Evolutionary conservation across 2,113 vertebrate species (phyloP).

Genomic region (Enhydra lutris): DNA sequence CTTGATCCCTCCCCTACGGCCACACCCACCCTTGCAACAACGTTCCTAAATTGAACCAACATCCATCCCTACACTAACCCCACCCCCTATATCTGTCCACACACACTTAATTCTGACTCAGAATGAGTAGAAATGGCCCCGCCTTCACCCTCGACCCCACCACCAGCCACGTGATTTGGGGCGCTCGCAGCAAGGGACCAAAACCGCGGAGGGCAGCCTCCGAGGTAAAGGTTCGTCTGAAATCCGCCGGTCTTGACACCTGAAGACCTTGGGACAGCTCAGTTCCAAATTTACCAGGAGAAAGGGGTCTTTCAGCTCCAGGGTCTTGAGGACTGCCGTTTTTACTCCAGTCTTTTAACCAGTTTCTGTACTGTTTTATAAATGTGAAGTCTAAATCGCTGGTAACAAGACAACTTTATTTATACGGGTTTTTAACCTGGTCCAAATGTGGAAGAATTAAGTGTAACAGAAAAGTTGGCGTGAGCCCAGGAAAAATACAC

Average conservation of each 20-base stretch:
- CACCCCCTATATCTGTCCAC: neutral
- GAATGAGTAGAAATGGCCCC: neutral
- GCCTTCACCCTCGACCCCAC: neutral
- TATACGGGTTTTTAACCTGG: neutral
- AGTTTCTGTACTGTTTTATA: neutral
- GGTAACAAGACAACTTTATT: neutral
- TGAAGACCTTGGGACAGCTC: neutral
- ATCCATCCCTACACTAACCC: neutral
- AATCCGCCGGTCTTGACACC: neutral
- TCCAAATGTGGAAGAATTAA: neutral
- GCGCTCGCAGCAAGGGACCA: neutral
- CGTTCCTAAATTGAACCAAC: neutral
- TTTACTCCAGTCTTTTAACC: neutral
- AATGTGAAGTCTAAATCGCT: neutral
- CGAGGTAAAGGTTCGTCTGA: neutral
- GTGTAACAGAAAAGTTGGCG: neutral
- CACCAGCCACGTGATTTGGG: neutral
- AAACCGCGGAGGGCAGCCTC: neutral
- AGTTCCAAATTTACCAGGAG: too few species aligned
- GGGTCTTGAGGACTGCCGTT: neutral
- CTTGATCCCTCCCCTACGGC: neutral
- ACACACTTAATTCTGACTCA: neutral
- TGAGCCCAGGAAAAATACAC: neutral
- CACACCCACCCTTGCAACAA: neutral
- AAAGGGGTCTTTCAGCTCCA: neutral